Evolutionary conservation across 2,888 invertebrate species (phyloP), one percentile per base, ranked within the genome.

Genomic region (Drosophila parthenogenetica): DNA sequence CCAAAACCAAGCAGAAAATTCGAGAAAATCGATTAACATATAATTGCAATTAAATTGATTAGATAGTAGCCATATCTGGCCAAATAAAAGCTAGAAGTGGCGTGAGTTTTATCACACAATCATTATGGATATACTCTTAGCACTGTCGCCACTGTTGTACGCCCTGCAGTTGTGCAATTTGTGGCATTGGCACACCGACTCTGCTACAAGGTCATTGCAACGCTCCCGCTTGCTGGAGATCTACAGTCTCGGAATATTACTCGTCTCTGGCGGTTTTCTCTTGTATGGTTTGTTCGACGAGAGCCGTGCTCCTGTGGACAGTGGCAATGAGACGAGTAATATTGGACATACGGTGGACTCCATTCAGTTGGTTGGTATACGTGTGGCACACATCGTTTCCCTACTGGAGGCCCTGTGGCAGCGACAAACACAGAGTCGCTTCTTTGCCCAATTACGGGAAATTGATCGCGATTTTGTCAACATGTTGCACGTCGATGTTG

Each of bases 351-450:
- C 89, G 0, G 89, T 92, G 4, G 90, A 91, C 59, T 89, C 83
- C 37, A 89, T 92, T 49, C 91, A 91, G 68, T 58, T 92, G 50
- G 65, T 90, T 35, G 89, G 91, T 39, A 89, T 91, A 42, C 89
- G 91, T 2, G 53, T 91, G 46, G 87, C 90, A 0, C 91, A 91
- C 42, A 66, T 87, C 17, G 81, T 86, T 0, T 81, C 87, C 0
- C 67, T 92, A 22, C 25, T 83, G 3, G 92, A 92, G 65, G 72
- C 90, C 0, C 60, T 92, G 2, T 37, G 81, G 39, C 81, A 87
- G 39, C 72, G 82, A 0, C 58, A 79, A 0, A 69, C 76, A 1
- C 83, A 89, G 35, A 68, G 69, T 1, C 57, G 63, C 1, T 82
- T 91, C 37, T 71, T 76, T 10, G 51, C 76, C 5, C 84, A 87